Conservation (phyloP, 1,140 invertebrate genomes). For the Drosophila ohnishii region DNA sequence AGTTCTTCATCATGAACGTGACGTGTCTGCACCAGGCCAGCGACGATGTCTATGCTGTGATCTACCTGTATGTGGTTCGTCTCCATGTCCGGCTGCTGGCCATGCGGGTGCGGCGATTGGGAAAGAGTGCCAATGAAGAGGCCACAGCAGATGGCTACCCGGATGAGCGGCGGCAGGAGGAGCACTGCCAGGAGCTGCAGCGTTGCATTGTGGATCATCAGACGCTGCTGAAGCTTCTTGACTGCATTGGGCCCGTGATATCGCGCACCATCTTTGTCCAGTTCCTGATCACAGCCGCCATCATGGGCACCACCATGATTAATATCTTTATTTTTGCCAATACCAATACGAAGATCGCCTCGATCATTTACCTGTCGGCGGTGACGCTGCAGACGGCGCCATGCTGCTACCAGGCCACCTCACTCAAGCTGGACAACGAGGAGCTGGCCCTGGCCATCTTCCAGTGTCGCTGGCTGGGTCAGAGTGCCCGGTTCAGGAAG, state of each 20-base stretch:
- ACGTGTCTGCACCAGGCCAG: conserved; percentile 62
- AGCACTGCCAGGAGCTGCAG: conserved; percentile 44
- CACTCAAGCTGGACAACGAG: conserved; percentile 49
- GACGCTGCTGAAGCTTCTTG: conserved; percentile 41
- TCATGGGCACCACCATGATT: conserved; percentile 57
- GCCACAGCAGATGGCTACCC: not conserved
- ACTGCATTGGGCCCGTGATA: conserved; percentile 49
- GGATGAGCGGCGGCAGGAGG: conserved; percentile 19
- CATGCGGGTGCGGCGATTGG: conserved; percentile 23
- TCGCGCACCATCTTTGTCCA: conserved; percentile 62
- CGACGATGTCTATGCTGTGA: conserved; percentile 60
- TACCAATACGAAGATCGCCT: conserved; percentile 46
- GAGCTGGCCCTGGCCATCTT: conserved; percentile 50
- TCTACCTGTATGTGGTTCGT: conserved; percentile 49
- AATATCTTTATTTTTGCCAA: conserved; percentile 64
- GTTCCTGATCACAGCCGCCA: conserved; percentile 60
- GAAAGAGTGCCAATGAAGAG: not conserved
- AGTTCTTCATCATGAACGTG: conserved; percentile 53
- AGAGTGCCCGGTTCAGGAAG: conserved; percentile 45
- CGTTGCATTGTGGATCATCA: conserved; percentile 56
- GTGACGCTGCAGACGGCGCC: conserved; percentile 57
- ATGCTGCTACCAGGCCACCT: conserved; percentile 56
- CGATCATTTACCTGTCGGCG: conserved; percentile 51
- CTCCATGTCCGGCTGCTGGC: conserved; percentile 46
- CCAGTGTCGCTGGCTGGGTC: conserved; percentile 56